Percentiles rank a stretch among this genome's conserved stretches.
These are phyloP conservation scores for Eilema depressum DNA, from an alignment of 2,888 invertebrate species.

Conservation along the genomic window DNA sequence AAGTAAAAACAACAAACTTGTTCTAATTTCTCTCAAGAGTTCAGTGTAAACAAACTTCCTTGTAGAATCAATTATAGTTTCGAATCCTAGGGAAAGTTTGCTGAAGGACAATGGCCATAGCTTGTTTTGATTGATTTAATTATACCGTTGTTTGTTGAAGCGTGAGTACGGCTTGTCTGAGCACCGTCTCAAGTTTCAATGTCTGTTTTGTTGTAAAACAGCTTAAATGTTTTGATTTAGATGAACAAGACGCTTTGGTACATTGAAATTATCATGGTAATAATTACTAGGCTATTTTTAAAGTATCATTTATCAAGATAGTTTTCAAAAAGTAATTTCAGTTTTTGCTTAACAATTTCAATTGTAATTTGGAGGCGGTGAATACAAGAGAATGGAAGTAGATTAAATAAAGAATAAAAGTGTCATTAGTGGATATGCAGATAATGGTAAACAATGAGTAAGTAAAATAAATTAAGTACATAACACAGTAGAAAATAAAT, in stretches of 20 bases:
- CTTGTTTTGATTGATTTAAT: conserved; percentile 24
- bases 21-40: not conserved
- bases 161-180: conserved; percentile 9
- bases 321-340: not conserved
- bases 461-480: too few relatives aligned
- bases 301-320: not conserved
- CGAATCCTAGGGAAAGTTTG: conserved; percentile 14
- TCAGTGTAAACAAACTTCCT: conserved; percentile 1
- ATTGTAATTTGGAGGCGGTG: not conserved
- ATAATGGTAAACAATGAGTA: too few relatives aligned
- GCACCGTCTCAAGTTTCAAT: conserved; percentile 12
- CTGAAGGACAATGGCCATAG: conserved; percentile 5
- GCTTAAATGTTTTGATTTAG: conserved; percentile 3
- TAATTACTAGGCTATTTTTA: not conserved
- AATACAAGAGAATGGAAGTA: too few relatives aligned
- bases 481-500: too few relatives aligned
- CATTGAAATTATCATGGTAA: not conserved
- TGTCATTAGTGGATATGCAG: too few relatives aligned
- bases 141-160: conserved; percentile 20
- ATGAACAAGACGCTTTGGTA: not conserved
- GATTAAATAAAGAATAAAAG: too few relatives aligned
- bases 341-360: not conserved
- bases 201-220: not conserved
- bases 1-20: not conserved
- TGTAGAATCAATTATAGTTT: conserved; percentile 15